Base-by-base conservation (phyloP, 2,113 vertebrate genomes). In the Dolichotis patagonum region DNA sequence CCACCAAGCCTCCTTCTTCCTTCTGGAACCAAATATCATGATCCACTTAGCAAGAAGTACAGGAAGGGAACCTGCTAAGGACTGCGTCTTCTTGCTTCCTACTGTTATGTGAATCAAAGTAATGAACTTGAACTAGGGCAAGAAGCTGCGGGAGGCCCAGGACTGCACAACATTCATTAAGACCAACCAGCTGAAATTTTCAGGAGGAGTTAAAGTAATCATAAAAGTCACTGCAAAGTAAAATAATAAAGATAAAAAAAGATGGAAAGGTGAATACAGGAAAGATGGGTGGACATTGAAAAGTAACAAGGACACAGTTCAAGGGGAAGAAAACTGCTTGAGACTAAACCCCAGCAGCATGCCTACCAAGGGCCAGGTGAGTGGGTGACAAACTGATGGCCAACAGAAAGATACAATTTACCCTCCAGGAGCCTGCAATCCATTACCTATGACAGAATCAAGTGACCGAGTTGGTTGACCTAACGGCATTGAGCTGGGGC, bases 41-140 rank as follows among this genome's bases (percentile, higher is more conserved):
- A 92, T 92, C 94, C 95, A 96, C 92, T 96, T 92, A 96, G 90
- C 77, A 83, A 95, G 71, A 83, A 62, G 49, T 30, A 5, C 65
- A 52, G 92, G 87, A 82, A 90, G 96, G 52, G 30, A 73, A 54
- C 81, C 94, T 83, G 46, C 85, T 41, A 60, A 85, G 82, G 85
- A 90, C 67, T 5, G 0, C 0, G 0, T 71, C 87, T 58, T n/a
- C 63, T 26, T 46, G 67, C 65, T 86, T 35, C 86, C 95, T 69
- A 73, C 83, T 26, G 81, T 85, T 97, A 7, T n/a, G 58, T 35
- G 88, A 97, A 88, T 73, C 81, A 80, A 52, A 90, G 65, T 92
- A 92, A 95, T 82, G 82, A 92, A 96, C 96, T 88, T 96, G 92
- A 97, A 97, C 90, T 85, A 71, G 96, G 94, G 65, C 95, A 92